A percentile compares a stretch with the other conserved stretches of the same genome.
These are phyloP conservation scores for Alitta virens DNA, from an alignment of 2,888 invertebrate species.

Conservation along the genomic window DNA sequence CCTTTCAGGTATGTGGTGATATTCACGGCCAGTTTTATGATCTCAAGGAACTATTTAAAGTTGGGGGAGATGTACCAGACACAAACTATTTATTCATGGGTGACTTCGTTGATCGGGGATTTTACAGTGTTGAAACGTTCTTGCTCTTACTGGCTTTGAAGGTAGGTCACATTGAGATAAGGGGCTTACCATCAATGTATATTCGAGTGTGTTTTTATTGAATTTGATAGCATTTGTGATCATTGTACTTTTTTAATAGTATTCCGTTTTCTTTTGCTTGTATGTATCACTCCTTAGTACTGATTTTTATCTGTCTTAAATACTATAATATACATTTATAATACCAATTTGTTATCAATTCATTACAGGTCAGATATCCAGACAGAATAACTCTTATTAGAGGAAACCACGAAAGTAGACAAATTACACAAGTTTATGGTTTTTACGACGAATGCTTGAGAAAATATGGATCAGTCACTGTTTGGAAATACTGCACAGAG, in stretches of 20 bases:
- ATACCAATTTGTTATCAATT: too few relatives aligned
- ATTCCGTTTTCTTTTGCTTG: too few relatives aligned
- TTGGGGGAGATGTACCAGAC: conserved; percentile 98
- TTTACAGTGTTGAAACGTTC: conserved; percentile 98
- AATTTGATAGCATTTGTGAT: too few relatives aligned
- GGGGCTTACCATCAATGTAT: too few relatives aligned
- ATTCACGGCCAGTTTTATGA: conserved; percentile 99
- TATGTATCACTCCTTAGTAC: too few relatives aligned
- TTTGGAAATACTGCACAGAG: conserved; percentile 99
- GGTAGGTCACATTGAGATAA: conserved; percentile 62
- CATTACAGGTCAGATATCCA: conserved; percentile 86
- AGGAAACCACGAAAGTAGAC: conserved; percentile 97
- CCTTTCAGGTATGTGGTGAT: conserved; percentile 90
- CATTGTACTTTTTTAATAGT: too few relatives aligned
- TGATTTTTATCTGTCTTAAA: too few relatives aligned
- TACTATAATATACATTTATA: too few relatives aligned
- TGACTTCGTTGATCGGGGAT: conserved; percentile 98
- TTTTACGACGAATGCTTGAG: conserved; percentile 99
- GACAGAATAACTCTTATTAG: conserved; percentile 97
- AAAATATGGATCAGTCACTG: conserved; percentile 97
- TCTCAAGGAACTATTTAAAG: conserved; percentile 74
- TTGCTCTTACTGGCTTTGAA: conserved; percentile 91
- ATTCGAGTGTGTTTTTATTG: too few relatives aligned
- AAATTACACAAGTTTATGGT: conserved; percentile 99
- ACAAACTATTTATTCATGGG: conserved; percentile 99